Percentiles rank a stretch among this genome's conserved stretches.
These are phyloP conservation scores for Zingel zingel DNA, from an alignment of 2,113 vertebrate genomes.

Conservation along the genomic window DNA sequence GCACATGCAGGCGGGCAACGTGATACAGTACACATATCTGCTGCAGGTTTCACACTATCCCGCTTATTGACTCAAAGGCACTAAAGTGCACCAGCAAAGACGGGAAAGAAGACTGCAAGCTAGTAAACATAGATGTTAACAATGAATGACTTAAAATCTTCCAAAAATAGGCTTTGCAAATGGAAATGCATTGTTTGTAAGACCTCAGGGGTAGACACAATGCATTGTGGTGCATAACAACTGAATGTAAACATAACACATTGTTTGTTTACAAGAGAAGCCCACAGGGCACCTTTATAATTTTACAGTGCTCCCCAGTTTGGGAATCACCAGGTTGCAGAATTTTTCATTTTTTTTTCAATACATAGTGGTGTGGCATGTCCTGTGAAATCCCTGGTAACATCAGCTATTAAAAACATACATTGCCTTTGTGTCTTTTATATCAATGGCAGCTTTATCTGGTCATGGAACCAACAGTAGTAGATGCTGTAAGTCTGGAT, in stretches of 20 bases:
- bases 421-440: neutral
- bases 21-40: neutral
- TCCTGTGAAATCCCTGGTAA: neutral
- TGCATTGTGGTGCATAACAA: neutral
- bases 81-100: neutral
- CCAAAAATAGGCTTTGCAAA: neutral
- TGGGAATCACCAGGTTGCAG: neutral
- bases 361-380: neutral
- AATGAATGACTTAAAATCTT: neutral
- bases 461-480: neutral
- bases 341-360: neutral
- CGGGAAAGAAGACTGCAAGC: neutral
- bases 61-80: neutral
- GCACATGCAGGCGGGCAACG: neutral
- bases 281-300: neutral
- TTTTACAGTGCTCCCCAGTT: neutral
- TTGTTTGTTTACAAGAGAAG: neutral
- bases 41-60: neutral
- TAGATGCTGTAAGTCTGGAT: neutral
- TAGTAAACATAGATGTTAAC: neutral
- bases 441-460: neutral
- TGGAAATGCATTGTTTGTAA: slow-evolving; percentile 2
- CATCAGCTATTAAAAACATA: neutral
- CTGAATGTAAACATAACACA: neutral
- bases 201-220: neutral